Conservation (phyloP, 1,140 invertebrate species). For the Popillia japonica region DNA sequence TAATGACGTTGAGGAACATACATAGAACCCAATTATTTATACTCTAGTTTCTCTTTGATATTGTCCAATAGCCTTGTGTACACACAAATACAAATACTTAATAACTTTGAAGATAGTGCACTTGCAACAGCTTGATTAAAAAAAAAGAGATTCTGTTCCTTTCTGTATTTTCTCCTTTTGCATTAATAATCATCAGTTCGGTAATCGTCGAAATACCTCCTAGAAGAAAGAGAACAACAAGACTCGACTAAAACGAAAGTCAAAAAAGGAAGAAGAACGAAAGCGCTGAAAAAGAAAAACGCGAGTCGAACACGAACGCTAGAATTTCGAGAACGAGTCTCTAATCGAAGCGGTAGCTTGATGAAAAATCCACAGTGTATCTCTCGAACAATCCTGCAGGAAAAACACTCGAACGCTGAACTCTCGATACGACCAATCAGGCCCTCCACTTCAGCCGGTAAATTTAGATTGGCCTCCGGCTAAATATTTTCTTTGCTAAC, state of each 20-base stretch:
- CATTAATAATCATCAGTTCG: background rate
- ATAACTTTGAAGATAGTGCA: background rate
- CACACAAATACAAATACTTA: too few species aligned
- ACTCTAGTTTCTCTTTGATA: too few species aligned
- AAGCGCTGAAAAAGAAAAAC: conserved; percentile 1
- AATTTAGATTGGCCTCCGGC: conserved; percentile 61
- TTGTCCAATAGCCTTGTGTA: too few species aligned
- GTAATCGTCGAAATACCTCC: too few species aligned
- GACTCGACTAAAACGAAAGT: background rate
- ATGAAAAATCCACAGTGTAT: conserved; percentile 51
- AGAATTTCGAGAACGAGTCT: conserved; percentile 3
- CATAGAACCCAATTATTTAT: too few species aligned
- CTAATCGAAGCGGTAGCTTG: conserved; percentile 38
- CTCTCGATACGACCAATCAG: conserved; percentile 52
- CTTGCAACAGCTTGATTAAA: background rate
- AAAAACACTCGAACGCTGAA: conserved; percentile 47
- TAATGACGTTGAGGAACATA: too few species aligned
- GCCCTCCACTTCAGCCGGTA: conserved; percentile 49
- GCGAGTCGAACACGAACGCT: background rate
- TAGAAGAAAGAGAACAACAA: background rate
- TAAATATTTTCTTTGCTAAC: conserved; percentile 61
- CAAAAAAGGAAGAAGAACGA: background rate
- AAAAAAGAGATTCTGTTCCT: background rate
- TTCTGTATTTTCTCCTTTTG: background rate
- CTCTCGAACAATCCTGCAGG: conserved; percentile 50